phyloP scores from a whole-genome alignment of 2,113 vertebrate genomes.

The Ochotona princeps region DNA sequence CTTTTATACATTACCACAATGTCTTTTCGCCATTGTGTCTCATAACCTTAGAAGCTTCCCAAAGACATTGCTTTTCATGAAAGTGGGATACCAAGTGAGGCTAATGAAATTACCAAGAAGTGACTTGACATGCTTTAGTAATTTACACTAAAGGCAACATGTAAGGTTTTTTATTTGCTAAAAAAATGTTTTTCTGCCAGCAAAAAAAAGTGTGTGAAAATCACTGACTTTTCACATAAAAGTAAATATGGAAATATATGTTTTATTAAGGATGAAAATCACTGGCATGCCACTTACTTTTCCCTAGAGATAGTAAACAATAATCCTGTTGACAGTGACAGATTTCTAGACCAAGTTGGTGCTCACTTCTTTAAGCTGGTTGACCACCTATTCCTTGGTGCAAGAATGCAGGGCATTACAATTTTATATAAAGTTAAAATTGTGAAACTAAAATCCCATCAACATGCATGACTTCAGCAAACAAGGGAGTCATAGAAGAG shows the following conservation, averaged over 20 bases:
- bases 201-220: background rate
- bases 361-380: background rate
- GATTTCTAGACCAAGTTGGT: background rate
- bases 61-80: background rate
- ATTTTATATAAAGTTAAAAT: no score
- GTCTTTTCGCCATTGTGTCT: background rate
- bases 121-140: background rate
- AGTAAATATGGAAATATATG: background rate
- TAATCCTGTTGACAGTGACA: background rate
- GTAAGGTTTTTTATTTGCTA: background rate
- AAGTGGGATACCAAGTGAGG: background rate
- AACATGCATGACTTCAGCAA: background rate
- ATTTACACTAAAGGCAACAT: background rate
- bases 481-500: background rate
- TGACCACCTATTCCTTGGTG: background rate
- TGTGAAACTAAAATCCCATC: background rate
- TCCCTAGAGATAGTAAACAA: background rate
- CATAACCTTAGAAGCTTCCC: background rate
- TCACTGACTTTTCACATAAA: background rate
- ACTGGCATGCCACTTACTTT: background rate
- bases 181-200: background rate
- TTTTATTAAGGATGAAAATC: background rate
- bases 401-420: background rate
- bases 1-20: background rate
- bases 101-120: rapidly evolving